Evolutionary conservation across 2,797 vertebrate species (phyloP).

Genomic region (Galaxias olidus): DNA sequence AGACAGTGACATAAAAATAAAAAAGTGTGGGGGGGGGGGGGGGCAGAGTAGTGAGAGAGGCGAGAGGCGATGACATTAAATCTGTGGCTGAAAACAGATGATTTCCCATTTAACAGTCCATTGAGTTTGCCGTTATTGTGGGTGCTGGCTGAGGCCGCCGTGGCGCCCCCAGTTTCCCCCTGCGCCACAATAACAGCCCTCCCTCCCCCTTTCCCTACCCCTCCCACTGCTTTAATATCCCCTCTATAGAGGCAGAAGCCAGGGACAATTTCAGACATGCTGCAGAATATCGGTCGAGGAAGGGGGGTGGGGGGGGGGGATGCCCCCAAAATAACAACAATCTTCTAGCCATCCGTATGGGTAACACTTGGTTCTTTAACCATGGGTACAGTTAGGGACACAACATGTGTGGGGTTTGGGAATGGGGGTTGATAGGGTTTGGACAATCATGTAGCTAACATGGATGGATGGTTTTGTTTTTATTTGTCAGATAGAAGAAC

Average conservation of each 20-base stretch:
- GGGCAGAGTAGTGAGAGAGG: slow-evolving; percentile 42
- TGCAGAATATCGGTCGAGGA: slow-evolving; percentile 35
- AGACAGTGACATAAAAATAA: not conserved
- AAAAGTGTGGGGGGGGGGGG: not conserved
- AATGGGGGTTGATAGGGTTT: too few relatives aligned
- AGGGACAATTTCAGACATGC: slow-evolving; percentile 55
- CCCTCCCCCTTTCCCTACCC: slow-evolving; percentile 58
- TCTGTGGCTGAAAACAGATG: slow-evolving; percentile 84
- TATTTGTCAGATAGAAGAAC: too few relatives aligned
- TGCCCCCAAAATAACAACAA: slow-evolving; percentile 65
- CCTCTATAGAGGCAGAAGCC: slow-evolving; percentile 46
- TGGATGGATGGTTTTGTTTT: too few relatives aligned
- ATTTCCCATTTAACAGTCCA: slow-evolving; percentile 91
- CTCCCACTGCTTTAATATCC: slow-evolving; percentile 70
- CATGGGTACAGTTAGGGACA: too few relatives aligned
- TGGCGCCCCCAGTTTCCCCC: slow-evolving; percentile 60
- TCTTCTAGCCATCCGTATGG: slow-evolving; percentile 60
- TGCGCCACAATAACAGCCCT: slow-evolving; percentile 65
- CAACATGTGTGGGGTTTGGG: too few relatives aligned
- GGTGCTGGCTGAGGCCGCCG: slow-evolving; percentile 66
- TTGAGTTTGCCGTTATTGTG: slow-evolving; percentile 81
- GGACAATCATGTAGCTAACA: too few relatives aligned
- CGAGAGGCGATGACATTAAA: slow-evolving; percentile 80
- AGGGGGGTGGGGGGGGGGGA: too few relatives aligned
- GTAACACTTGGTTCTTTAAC: too few relatives aligned